Evolutionary conservation across 2,888 invertebrate genomes (phyloP).

Genomic region (Hyalella azteca): DNA sequence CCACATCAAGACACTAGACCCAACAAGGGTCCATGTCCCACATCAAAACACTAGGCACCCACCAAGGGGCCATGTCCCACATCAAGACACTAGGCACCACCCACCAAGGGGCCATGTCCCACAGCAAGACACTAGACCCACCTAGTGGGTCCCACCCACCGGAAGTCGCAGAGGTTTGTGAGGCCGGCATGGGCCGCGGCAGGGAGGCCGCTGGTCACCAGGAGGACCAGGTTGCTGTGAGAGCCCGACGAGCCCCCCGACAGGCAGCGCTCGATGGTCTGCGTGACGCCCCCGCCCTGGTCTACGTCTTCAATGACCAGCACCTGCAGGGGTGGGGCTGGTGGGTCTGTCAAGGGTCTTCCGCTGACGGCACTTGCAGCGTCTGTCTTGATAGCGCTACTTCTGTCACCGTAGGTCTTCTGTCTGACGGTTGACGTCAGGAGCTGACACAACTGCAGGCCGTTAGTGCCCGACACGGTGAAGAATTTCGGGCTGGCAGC

Average conservation of each 20-base stretch:
- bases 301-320: background rate
- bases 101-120: no score
- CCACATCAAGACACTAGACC: no score
- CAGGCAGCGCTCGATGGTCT: constrained; percentile 50
- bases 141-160: no score
- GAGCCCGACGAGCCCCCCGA: constrained; percentile 38
- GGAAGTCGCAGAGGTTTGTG: constrained; percentile 47
- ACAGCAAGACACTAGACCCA: no score
- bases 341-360: background rate
- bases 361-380: background rate
- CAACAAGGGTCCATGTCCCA: no score
- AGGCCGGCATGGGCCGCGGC: constrained; percentile 40
- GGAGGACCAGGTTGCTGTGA: constrained; percentile 38
- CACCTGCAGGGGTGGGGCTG: no score
- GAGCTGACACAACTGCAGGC: background rate
- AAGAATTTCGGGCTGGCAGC: no score
- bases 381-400: background rate
- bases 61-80: no score
- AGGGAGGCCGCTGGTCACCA: constrained; percentile 47
- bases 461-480: constrained; percentile 15
- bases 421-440: background rate
- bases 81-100: no score
- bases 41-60: no score
- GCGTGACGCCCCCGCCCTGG: constrained; percentile 43
- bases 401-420: background rate